Conservation (phyloP, 2,797 vertebrate genomes). For the Iguana delicatissima region DNA sequence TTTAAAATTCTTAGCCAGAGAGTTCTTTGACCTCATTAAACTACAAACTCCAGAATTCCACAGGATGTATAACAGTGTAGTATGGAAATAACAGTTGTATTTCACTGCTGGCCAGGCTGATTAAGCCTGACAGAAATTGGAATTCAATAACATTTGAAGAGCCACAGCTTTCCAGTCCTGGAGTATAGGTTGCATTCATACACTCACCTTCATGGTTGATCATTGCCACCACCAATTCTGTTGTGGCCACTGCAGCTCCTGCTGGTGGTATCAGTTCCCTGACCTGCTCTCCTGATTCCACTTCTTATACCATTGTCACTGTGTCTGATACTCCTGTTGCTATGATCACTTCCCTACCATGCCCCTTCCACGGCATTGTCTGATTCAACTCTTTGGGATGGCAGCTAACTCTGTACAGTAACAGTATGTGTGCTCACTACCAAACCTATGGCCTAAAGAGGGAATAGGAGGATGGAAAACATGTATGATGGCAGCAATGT, state of each 20-base stretch:
- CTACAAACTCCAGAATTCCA: too few species aligned
- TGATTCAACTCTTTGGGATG: not conserved
- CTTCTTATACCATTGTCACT: not conserved
- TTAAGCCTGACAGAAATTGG: not conserved
- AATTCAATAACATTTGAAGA: not conserved
- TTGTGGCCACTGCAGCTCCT: too few species aligned
- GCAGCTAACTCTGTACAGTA: not conserved
- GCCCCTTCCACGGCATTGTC: not conserved
- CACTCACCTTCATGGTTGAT: not conserved
- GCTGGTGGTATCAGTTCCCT: not conserved
- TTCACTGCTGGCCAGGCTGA: not conserved
- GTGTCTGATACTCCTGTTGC: not conserved
- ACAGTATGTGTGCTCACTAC: too few species aligned
- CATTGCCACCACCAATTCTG: not conserved
- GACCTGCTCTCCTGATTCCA: not conserved
- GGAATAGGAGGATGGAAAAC: not conserved
- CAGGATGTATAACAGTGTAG: too few species aligned
- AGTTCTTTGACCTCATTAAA: too few species aligned
- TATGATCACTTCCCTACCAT: not conserved
- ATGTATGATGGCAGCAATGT: not conserved
- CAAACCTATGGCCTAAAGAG: not conserved
- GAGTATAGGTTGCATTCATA: not conserved
- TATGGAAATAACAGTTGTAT: not conserved
- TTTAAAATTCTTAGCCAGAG: too few species aligned
- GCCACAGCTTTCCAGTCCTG: not conserved